Base-by-base conservation (phyloP, 2,797 vertebrate genomes). In the Liasis olivaceus region DNA sequence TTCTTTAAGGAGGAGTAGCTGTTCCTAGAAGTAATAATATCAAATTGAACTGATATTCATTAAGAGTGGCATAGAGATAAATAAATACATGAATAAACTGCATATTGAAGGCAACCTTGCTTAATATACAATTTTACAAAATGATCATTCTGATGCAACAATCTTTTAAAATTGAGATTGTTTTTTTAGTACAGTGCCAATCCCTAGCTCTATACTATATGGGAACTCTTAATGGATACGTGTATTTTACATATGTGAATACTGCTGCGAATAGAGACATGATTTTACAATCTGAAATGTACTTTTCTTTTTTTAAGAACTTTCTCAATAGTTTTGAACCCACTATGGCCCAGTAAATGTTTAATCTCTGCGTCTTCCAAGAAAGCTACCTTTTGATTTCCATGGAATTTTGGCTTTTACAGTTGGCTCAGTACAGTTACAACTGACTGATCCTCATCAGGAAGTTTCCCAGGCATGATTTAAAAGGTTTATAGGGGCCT, bases 381-480 rank as follows among this genome's bases (percentile, higher is more conserved):
- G 47, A 66, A 94, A 92, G 66, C 60, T 94, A 85, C 31, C 95
- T 90, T 90, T 88, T 89, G 84, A 93, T 94, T 95, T 95, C 94
- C 88, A 93, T 84, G 42, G 81, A 91, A 28, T 90, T 95, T 84
- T 93, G 95, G 91, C 94, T 95, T 95, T 90, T 90, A 91, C 92
- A 94, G 89, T 87, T 94, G 94, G 94, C 94, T 14, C 0, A 91
- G 94, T 0, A 0, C 4, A 90, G 81, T 91, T 88, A 94, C 8
- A 89, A 90, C 15, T 72, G 24, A 94, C 92, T 93, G 31, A 97
- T 96, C 96, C 97, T 95, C 94, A 96, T 95, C 93, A 95, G 96
- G 96, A 96, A 97, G 95, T 96, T 97, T 95, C 95, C 94, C 95
- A 95, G 66, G 93, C 91, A 84, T 69, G 93, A 91, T 93, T 96